phyloP scores from a whole-genome alignment of 2,888 invertebrate genomes.

The Hylaea fasciaria region DNA sequence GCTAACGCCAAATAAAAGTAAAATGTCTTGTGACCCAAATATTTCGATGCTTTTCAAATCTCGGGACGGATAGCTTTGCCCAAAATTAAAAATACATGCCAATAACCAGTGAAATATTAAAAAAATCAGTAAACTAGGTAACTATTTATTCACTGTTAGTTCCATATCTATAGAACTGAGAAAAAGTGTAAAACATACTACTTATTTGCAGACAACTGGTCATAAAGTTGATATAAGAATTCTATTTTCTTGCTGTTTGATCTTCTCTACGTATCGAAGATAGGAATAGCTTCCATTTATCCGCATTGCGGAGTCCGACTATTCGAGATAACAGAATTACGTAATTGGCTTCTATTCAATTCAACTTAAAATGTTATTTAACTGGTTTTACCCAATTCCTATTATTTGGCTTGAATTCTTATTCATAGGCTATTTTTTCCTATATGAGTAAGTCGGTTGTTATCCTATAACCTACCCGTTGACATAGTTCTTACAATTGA shows the following conservation, averaged over 20 bases:
- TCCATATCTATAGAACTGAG: background rate
- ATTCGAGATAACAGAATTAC: conserved; percentile 27
- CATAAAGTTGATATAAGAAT: conserved; percentile 15
- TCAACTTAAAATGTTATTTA: too few relatives aligned
- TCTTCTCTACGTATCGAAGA: conserved; percentile 1
- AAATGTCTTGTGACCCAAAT: background rate
- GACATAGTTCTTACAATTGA: too few relatives aligned
- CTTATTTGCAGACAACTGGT: background rate
- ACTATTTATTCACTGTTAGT: background rate
- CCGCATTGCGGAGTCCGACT: conserved; percentile 55
- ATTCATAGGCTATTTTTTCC: too few relatives aligned
- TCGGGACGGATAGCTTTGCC: background rate
- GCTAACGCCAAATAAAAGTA: background rate
- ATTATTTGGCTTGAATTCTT: too few relatives aligned
- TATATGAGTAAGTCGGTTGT: too few relatives aligned
- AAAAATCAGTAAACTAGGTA: background rate
- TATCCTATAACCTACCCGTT: too few relatives aligned
- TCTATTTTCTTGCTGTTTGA: conserved; percentile 7
- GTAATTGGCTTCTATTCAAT: conserved; percentile 25
- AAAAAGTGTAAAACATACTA: conserved; percentile 2
- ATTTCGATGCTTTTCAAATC: background rate
- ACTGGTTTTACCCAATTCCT: background rate
- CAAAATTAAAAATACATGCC: background rate
- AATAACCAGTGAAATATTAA: background rate
- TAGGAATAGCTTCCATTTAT: conserved; percentile 24